phyloP scores from a whole-genome alignment of 2,888 invertebrate genomes.

The Lampropteryx suffumata region DNA sequence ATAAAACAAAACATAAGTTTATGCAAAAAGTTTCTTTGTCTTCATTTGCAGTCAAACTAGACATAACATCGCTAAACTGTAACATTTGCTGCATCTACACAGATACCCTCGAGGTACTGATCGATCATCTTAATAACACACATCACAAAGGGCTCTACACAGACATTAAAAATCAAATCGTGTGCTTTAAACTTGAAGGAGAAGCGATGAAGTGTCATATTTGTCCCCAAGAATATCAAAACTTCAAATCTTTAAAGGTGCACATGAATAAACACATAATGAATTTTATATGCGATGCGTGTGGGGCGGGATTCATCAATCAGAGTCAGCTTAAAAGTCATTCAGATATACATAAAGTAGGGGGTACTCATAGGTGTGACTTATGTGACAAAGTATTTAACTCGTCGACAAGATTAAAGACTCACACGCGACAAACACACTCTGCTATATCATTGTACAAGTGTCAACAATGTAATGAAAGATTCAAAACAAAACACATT shows the following conservation, averaged over 20 bases:
- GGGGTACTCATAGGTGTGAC: conserved; percentile 41
- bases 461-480: conserved; percentile 54
- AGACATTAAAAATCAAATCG: conserved; percentile 43
- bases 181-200: conserved; percentile 52
- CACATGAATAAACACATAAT: conserved; percentile 58
- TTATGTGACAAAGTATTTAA: conserved; percentile 24
- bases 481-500: conserved; percentile 42
- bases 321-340: conserved; percentile 43
- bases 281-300: conserved; percentile 52
- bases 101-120: conserved; percentile 38
- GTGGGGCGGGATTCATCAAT: conserved; percentile 39
- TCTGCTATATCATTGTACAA: conserved; percentile 34
- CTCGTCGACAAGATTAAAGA: conserved; percentile 5
- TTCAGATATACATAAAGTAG: conserved; percentile 48
- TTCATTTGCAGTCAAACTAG: conserved; percentile 52
- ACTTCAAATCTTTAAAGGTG: conserved; percentile 48
- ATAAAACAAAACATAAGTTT: conserved; percentile 15
- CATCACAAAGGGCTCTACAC: conserved; percentile 46
- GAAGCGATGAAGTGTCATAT: conserved; percentile 44
- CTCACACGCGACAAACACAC: conserved; percentile 18
- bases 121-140: conserved; percentile 41
- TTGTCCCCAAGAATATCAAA: conserved; percentile 43
- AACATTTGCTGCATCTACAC: conserved; percentile 44
- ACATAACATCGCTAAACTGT: conserved; percentile 57
- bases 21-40: conserved; percentile 18